Evolutionary conservation across 2,888 invertebrate species (phyloP), one percentile per base, ranked within the genome.

Genomic region (Teinopalpus imperialis): DNA sequence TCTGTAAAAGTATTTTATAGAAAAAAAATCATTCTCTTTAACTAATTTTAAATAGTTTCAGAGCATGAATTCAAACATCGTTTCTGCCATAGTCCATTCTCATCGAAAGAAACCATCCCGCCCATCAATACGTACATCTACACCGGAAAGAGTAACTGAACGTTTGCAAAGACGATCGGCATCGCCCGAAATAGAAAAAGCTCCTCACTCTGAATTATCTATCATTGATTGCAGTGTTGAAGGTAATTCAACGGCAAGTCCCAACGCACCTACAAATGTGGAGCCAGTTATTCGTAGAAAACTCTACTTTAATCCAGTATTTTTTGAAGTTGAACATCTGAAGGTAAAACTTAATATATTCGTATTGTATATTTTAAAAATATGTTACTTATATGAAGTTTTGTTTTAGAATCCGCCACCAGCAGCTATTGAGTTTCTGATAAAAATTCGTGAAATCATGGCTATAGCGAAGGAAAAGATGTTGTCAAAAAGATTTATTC

Each of bases 361-460:
- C 32, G 6, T 16, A 2, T 3, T 3, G 4, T 3, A 4, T 16
- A 16, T 16, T 16, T 16, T 16, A 3, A 16, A 16, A 16, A 16
- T 16, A 16, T 4, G 16, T 18, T 30, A 16, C 3, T 14, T 2
- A 29, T 2, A 7, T 1, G 9, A 42, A 23, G 8, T 36, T 51
- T 36, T 45, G 45, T 90, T 90, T 30, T 81, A 96, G 94, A 92
- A 95, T 57, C 97, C 97, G 30, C 97, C 97, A 9, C 96, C 96
- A 39, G 96, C 96, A 43, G 97, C 97, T 8, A 85, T 97, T 48
- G 97, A 97, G 68, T 97, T 97, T 75, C 89, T 97, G 32, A 90
- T 92, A 2, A 96, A 96, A 89, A 95, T 97, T 54, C 92, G 97
- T 13, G 96, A 97, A 88, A 96, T 97, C 10, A 97, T 97, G 73